phyloP scores from a whole-genome alignment of 2,888 invertebrate genomes.

The Ischnura elegans region DNA sequence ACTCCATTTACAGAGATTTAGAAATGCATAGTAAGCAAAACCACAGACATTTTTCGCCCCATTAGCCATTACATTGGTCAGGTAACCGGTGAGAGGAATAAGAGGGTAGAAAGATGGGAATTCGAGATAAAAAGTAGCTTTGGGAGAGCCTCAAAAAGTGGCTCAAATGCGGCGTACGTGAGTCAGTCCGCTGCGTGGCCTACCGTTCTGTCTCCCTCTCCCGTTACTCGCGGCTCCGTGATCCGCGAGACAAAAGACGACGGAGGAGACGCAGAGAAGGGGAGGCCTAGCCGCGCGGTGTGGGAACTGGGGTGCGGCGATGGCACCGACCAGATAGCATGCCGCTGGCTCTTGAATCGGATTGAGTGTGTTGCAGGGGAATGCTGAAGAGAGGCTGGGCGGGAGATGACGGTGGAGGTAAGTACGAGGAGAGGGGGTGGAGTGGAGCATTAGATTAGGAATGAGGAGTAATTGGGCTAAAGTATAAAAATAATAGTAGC shows the following conservation, averaged over 20 bases:
- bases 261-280: not conserved
- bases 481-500: too few species aligned
- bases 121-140: not conserved
- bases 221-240: constrained; percentile 32
- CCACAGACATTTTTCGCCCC: too few species aligned
- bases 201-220: constrained; percentile 57
- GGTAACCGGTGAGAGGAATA: not conserved
- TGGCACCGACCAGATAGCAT: constrained; percentile 9
- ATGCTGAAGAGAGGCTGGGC: not conserved
- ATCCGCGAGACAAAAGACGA: not conserved
- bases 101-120: not conserved
- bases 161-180: constrained; percentile 24
- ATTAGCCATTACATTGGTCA: not conserved
- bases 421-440: not conserved
- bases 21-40: too few species aligned
- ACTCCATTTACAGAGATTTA: too few species aligned
- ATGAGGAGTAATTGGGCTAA: too few species aligned
- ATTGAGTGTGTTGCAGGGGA: too few species aligned
- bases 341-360: not conserved
- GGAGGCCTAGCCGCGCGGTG: not conserved
- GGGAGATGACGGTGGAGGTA: not conserved
- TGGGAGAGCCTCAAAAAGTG: constrained; percentile 5
- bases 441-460: too few species aligned
- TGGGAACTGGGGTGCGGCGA: constrained; percentile 32
- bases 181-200: constrained; percentile 40